Evolutionary conservation across 2,888 invertebrate species (phyloP).

Genomic region (Trissonchulus sp.): DNA sequence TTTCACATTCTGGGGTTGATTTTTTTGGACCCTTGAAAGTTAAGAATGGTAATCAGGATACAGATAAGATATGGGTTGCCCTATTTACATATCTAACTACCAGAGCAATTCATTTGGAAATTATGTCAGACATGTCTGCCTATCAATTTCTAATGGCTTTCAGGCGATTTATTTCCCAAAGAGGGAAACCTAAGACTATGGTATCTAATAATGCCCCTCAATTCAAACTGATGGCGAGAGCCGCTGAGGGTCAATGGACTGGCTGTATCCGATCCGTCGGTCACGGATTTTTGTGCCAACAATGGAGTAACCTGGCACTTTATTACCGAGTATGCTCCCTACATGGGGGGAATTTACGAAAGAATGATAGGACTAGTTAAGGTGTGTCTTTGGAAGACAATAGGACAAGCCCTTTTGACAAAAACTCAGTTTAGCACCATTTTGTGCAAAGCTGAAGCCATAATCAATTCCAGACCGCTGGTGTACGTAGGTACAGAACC

Average conservation of each 20-base stretch:
- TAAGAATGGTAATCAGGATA: constrained; percentile 40
- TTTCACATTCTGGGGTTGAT: constrained; percentile 47
- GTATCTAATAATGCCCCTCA: too few species aligned
- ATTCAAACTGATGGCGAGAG: too few species aligned
- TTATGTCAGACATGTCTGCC: constrained; percentile 45
- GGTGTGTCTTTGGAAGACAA: constrained; percentile 27
- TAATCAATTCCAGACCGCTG: constrained; percentile 27
- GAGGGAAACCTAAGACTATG: constrained; percentile 47
- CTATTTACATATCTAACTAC: constrained; percentile 53
- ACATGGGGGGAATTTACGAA: constrained; percentile 57
- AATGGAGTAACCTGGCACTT: constrained; percentile 46
- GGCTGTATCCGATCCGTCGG: too few species aligned
- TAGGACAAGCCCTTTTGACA: neutral
- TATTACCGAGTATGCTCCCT: constrained; percentile 52
- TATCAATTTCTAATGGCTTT: constrained; percentile 46
- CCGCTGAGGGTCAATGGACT: too few species aligned
- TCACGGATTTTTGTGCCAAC: too few species aligned
- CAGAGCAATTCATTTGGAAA: constrained; percentile 52
- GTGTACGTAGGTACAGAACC: constrained; percentile 28
- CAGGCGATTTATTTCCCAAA: constrained; percentile 47
- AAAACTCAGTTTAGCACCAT: constrained; percentile 24
- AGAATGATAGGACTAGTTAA: constrained; percentile 53
- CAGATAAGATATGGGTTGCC: constrained; percentile 45
- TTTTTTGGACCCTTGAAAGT: constrained; percentile 51
- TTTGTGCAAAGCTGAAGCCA: constrained; percentile 30